These are phyloP conservation scores for Xyrauchen texanus DNA, from an alignment of 2,113 vertebrate species.

Conservation along the genomic window DNA sequence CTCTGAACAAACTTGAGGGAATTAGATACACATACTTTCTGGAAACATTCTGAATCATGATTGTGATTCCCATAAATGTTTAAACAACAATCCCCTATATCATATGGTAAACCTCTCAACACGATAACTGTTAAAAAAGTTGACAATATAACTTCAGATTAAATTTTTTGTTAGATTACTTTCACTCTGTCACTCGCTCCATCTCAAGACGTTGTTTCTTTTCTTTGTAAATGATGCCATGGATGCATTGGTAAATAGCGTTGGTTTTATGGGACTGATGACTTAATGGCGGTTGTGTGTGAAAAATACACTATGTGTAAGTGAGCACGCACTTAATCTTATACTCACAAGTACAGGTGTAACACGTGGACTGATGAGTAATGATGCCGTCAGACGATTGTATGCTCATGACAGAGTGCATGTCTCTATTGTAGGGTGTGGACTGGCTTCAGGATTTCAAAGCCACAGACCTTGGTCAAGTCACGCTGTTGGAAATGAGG, in stretches of 20 bases:
- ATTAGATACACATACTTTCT: no score
- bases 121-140: no score
- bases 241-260: not conserved
- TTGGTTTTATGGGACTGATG: not conserved
- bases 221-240: not conserved
- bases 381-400: not conserved
- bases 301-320: constrained; percentile 16
- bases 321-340: constrained; percentile 15
- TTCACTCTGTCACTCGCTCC: not conserved
- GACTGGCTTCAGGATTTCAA: not conserved
- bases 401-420: constrained; percentile 10
- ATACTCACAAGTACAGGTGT: constrained; percentile 12
- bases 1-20: no score
- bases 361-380: constrained; percentile 18
- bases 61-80: no score
- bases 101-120: no score
- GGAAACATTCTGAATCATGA: no score
- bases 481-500: constrained; percentile 25
- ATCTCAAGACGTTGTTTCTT: not conserved
- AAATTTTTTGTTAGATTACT: no score
- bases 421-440: constrained; percentile 34
- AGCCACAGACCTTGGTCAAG: constrained; percentile 21
- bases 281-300: not conserved
- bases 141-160: no score
- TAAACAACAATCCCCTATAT: no score